Evolutionary conservation across 2,888 invertebrate species (phyloP), one percentile per base, ranked within the genome.

Genomic region (Idaea dimidiata): DNA sequence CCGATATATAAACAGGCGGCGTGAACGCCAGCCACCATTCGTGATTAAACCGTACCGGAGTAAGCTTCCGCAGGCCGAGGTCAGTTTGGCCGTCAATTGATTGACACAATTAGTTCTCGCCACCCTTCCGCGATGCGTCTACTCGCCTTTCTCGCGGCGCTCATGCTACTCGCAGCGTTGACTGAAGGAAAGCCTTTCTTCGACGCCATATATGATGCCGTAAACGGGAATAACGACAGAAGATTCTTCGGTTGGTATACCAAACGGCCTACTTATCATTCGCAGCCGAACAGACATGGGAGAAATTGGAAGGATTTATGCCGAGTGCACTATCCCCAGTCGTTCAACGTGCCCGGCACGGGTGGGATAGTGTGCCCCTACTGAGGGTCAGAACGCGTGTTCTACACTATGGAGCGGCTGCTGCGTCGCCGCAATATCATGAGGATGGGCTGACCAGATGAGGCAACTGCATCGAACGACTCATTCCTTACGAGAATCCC

Each of bases 291-390:
- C 81, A 76, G 86, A 75, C 74, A 94, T 87, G 86, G 82, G 53
- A 93, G 94, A 72, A 93, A 95, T 0, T 96, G 94, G 85, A 95
- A 94, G 77, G 94, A 95, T 60, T 94, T 96, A 69, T 96, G 96
- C 78, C 92, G 94, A 63, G 94, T 96, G 7, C 94, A 95, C 69
- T 94, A 87, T 93, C 95, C 73, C 87, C 93, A 83, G 75, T 93
- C 95, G 0, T 75, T 77, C 32, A 84, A 83, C 3, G 73, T 79
- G 54, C 95, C 73, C 86, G 94, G 84, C 67, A 93, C 94, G 0
- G 93, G 94, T 0, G 94, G 93, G 57, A 94, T 95, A 32, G 89
- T 94, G 66, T 95, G 95, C 81, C 94, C 94, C 62, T 94, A 93
- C 88, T 94, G 88, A 92, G 89, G 89, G 84, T 89, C 89, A 75